Percentiles rank a stretch among this genome's conserved stretches.
Conservation (phyloP, 1,140 invertebrate species). For the Anastrepha ludens region DNA sequence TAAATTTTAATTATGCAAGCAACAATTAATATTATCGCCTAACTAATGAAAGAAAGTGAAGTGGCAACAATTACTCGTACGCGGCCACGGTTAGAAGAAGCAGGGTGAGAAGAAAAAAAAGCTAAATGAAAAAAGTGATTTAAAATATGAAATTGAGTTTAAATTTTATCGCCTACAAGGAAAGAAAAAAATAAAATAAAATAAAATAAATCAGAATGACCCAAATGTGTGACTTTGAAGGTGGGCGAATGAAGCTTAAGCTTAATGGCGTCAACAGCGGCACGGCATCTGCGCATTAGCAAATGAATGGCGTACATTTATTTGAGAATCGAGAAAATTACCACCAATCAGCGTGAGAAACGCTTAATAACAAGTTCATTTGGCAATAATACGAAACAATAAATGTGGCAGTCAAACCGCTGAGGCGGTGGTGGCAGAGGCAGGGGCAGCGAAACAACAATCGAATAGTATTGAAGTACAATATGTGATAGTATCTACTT, state of each 20-base stretch:
- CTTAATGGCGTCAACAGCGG: too few relatives aligned
- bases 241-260: background rate
- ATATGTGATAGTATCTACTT: too few relatives aligned
- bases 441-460: too few relatives aligned
- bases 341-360: too few relatives aligned
- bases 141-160: slow-evolving; percentile 13
- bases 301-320: too few relatives aligned
- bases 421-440: too few relatives aligned
- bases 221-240: background rate
- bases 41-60: slow-evolving; percentile 19
- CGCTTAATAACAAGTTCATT: too few relatives aligned
- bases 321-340: too few relatives aligned
- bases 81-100: background rate
- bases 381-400: too few relatives aligned
- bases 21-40: background rate
- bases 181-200: background rate
- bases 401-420: too few relatives aligned
- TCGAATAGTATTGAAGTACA: too few relatives aligned
- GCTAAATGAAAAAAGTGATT: background rate
- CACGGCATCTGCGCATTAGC: too few relatives aligned
- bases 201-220: background rate
- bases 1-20: background rate
- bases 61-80: background rate
- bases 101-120: background rate
- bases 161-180: background rate